Percentiles rank a stretch among this genome's conserved stretches.
Conservation (phyloP, 2,113 vertebrate species). For the Melospiza georgiana region DNA sequence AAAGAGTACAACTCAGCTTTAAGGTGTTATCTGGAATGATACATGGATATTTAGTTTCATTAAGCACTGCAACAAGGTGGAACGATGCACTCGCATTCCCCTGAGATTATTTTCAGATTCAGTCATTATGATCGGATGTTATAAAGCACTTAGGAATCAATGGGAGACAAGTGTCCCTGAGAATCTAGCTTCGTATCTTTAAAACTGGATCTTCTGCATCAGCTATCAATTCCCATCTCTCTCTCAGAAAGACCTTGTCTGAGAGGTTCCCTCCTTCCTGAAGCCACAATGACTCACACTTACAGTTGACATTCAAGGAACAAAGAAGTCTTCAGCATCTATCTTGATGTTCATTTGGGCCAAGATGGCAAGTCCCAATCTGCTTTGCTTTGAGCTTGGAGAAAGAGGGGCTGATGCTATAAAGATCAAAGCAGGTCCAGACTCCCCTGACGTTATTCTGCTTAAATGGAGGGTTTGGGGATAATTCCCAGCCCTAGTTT, state of each 20-base stretch:
- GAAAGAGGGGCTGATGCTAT: slow-evolving; percentile 25
- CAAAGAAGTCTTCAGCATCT: slow-evolving; percentile 51
- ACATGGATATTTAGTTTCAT: neutral
- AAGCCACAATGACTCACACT: slow-evolving; percentile 51
- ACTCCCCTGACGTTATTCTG: slow-evolving; percentile 1
- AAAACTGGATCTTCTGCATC: slow-evolving; percentile 30
- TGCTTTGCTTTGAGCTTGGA: slow-evolving; percentile 44
- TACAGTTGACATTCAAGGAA: slow-evolving; percentile 59
- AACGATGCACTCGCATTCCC: neutral
- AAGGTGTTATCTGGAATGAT: neutral
- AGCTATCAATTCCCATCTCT: slow-evolving; percentile 14
- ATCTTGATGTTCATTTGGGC: slow-evolving; percentile 47
- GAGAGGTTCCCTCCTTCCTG: slow-evolving; percentile 42
- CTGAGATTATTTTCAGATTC: neutral
- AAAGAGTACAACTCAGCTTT: neutral
- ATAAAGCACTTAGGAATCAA: neutral
- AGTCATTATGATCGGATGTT: neutral
- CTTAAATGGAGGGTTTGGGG: neutral
- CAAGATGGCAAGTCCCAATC: slow-evolving; percentile 58
- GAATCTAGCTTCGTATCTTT: slow-evolving; percentile 1
- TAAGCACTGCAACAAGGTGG: neutral
- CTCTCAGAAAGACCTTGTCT: slow-evolving; percentile 31
- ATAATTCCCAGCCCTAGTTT: neutral
- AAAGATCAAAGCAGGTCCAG: slow-evolving; percentile 47
- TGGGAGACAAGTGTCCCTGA: neutral